Percentiles rank a stretch among this genome's conserved stretches.
phyloP scores from a whole-genome alignment of 2,113 vertebrate species.

The Jacana jacana region DNA sequence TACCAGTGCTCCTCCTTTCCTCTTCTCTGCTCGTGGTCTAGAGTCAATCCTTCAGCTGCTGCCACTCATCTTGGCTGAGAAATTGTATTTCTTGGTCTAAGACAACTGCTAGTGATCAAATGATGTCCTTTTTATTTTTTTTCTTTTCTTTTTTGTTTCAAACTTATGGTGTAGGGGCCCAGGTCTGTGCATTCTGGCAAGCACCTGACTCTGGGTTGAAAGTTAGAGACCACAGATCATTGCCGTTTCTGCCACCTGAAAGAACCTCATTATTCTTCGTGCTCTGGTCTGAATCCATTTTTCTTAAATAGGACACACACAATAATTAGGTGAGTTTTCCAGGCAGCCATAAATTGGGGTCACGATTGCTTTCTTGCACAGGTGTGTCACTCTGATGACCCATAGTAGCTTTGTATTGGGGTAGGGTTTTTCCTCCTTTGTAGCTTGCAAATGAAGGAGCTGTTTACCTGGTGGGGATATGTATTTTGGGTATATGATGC shows the following conservation, averaged over 20 bases:
- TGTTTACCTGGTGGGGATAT: not conserved
- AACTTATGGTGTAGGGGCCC: not conserved
- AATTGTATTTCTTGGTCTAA: not conserved
- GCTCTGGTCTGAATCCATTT: not conserved
- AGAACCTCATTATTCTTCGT: not conserved
- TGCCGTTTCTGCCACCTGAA: not conserved
- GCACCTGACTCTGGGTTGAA: not conserved
- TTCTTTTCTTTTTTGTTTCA: rapidly evolving
- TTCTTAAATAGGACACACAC: not conserved
- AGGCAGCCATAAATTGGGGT: not conserved
- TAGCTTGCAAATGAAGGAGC: not conserved
- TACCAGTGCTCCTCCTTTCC: not conserved
- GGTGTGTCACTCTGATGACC: not conserved
- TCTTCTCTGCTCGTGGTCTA: not conserved
- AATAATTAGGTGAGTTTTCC: not conserved
- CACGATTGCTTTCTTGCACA: not conserved
- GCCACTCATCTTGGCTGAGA: not conserved
- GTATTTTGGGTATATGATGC: not conserved
- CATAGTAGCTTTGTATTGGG: not conserved
- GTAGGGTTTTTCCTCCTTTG: not conserved
- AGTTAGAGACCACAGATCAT: not conserved
- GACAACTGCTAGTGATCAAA: not conserved
- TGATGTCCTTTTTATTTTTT: rapidly evolving
- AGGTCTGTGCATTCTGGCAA: not conserved
- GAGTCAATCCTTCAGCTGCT: not conserved